These are phyloP conservation scores for Psephotus haematonotus DNA, from an alignment of 2,113 vertebrate species.

Conservation along the genomic window DNA sequence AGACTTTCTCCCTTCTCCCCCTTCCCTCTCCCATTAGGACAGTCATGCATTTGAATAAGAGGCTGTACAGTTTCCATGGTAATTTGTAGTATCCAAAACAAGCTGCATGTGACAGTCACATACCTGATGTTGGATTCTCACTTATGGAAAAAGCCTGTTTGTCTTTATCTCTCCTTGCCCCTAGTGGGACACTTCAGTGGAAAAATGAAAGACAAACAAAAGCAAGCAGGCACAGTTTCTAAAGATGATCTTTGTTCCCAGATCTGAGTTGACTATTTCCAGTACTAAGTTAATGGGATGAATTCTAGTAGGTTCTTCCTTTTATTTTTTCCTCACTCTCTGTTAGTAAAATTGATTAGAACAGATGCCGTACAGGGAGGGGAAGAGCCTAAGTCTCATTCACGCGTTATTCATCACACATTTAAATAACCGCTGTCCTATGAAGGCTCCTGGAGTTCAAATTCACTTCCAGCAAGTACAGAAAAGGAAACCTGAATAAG, in stretches of 20 bases:
- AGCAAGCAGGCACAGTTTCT: neutral
- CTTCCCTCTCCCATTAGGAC: no score
- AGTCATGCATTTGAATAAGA: no score
- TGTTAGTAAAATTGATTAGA: neutral
- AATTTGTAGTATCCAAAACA: neutral
- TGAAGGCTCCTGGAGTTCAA: neutral
- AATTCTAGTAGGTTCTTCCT: neutral
- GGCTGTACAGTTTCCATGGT: no score
- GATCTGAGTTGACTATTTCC: neutral
- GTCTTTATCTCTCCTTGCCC: neutral
- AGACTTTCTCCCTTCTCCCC: no score
- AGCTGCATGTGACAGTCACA: neutral
- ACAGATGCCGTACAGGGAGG: neutral
- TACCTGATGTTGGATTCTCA: neutral
- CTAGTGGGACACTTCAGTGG: neutral
- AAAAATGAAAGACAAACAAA: neutral
- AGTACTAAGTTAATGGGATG: neutral
- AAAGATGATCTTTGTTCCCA: neutral
- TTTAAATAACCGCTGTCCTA: neutral
- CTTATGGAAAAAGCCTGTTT: neutral
- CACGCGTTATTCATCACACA: neutral
- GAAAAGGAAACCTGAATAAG: neutral
- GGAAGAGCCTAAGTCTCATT: neutral
- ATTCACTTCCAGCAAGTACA: neutral
- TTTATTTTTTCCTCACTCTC: neutral